Base-by-base conservation (phyloP, 2,797 vertebrate species). In the Lophotriccus pileatus region DNA sequence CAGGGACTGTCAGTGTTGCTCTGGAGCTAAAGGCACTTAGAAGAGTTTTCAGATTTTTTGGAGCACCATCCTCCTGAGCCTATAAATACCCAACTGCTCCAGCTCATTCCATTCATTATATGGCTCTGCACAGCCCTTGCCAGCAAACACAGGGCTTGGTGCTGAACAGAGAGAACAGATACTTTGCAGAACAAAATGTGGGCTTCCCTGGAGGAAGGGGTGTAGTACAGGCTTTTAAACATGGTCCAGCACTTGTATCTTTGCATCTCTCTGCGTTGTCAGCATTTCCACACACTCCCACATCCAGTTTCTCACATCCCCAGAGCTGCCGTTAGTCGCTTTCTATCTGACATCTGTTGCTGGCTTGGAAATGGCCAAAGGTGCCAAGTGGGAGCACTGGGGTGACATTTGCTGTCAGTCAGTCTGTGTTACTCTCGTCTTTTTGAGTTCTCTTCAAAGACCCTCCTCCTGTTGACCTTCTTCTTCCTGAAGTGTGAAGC, bases 31-130 rank as follows among this genome's bases (percentile, higher is more conserved):
- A 89, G 56, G 49, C 64, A 20, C 47, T 93, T 91, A 7, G 53
- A 89, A 92, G 36, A 62, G 75, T 37, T 87, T 83, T 85, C 46
- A 77, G 67, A 60, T 43, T 77, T 90, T 90, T 68, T 90, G 49
- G 70, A 87, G 67, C 84, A 74, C 19, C 44, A 94, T 72, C 84
- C 56, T 17, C 14, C 72, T 56, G 64, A 74, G 56, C 93, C 92
- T 93, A 84, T 89, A 95, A 96, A 91, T 95, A 93, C 67, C 60
- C 84, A 85, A 63, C 84, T 67, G 75, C 92, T 92, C 63, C 88
- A 90, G 60, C 81, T 92, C 27, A 2, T 89, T 94, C 93, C 92
- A 92, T 94, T 95, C 92, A 85, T 92, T 56, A 15, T 43, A 56
- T 60, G 77, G 77, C 88, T 82, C 3, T 84, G 84, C 34, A 17